phyloP scores from a whole-genome alignment of 1,140 invertebrate genomes.

The Ditylenchus dipsaci region DNA sequence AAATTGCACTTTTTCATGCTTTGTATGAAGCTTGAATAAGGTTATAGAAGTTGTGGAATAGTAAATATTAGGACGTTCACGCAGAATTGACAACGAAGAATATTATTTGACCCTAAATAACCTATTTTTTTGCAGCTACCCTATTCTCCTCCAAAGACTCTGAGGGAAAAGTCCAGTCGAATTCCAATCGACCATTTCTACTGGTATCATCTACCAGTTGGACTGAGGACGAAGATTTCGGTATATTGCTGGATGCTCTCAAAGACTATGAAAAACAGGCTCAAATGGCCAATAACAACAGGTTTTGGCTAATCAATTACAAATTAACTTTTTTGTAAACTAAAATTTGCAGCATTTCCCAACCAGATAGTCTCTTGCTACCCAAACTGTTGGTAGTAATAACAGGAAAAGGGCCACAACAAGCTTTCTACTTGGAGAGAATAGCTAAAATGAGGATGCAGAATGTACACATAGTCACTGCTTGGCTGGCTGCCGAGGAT shows the following conservation, averaged over 20 bases:
- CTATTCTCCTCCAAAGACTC: background rate
- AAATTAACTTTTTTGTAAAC: background rate
- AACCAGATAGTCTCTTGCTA: constrained; percentile 6
- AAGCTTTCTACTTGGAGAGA: constrained; percentile 73
- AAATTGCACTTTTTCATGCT: no score
- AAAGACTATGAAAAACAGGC: constrained; percentile 62
- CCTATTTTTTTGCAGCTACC: constrained; percentile 10
- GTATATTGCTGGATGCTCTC: constrained; percentile 77
- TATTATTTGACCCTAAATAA: no score
- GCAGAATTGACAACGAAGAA: no score
- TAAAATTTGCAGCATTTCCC: constrained; percentile 11
- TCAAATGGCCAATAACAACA: background rate
- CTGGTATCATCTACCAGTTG: constrained; percentile 95
- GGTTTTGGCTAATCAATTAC: background rate
- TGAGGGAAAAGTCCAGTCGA: constrained; percentile 33
- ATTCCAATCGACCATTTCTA: constrained; percentile 70
- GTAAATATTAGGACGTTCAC: no score
- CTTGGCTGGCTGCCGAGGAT: constrained; percentile 85
- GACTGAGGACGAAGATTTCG: constrained; percentile 98
- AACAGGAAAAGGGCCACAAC: constrained; percentile 92
- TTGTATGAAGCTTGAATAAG: no score
- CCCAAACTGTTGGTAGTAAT: constrained; percentile 45
- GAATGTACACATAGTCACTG: constrained; percentile 76
- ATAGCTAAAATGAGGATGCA: constrained; percentile 69
- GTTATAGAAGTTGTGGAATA: no score